Percentiles rank a stretch among this genome's conserved stretches.
These are phyloP conservation scores for Sinosuthora webbiana DNA, from an alignment of 2,113 vertebrate genomes.

Conservation along the genomic window DNA sequence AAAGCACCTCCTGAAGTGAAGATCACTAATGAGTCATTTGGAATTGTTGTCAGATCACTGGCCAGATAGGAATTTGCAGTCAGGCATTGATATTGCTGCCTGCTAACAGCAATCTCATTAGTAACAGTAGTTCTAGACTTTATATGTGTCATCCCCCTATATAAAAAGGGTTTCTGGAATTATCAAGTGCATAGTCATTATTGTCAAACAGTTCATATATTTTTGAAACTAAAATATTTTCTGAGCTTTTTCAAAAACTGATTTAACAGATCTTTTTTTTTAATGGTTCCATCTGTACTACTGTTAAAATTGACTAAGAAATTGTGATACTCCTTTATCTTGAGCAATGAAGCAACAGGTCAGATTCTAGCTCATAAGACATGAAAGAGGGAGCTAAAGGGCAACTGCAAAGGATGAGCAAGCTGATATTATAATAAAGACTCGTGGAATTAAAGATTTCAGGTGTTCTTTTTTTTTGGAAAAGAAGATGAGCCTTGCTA, in stretches of 20 bases:
- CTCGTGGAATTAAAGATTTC: background rate
- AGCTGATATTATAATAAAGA: background rate
- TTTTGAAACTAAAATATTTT: background rate
- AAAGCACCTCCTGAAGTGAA: slow-evolving; percentile 25
- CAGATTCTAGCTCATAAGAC: background rate
- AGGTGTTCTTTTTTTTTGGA: background rate
- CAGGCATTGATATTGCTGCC: background rate
- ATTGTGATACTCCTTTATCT: background rate
- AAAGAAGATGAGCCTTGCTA: background rate
- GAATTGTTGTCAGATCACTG: slow-evolving; percentile 33
- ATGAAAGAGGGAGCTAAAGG: background rate
- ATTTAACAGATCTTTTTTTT: background rate
- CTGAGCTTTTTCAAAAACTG: background rate
- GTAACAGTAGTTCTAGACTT: background rate
- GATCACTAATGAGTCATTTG: slow-evolving; percentile 15
- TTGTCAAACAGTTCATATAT: background rate
- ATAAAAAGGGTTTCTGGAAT: background rate
- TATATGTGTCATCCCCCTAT: background rate
- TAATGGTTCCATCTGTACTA: background rate
- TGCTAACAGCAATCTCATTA: slow-evolving; percentile 18
- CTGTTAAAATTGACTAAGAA: background rate
- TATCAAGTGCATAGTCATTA: background rate
- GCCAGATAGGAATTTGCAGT: background rate
- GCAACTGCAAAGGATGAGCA: background rate
- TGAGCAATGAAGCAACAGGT: background rate